Conservation (phyloP, 2,797 vertebrate species). For the Lepus townsendii region DNA sequence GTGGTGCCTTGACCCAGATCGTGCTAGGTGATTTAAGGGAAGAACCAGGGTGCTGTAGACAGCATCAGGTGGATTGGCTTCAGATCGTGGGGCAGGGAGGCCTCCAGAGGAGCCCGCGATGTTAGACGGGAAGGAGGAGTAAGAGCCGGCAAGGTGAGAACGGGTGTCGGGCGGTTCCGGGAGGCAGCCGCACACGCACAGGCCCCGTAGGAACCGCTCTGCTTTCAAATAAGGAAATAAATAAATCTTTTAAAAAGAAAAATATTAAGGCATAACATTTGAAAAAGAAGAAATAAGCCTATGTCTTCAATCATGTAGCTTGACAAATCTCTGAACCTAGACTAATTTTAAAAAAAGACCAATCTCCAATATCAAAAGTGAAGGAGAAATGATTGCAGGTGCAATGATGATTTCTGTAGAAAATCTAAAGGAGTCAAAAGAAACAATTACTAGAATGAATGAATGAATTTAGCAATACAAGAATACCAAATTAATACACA, state of each 20-base stretch:
- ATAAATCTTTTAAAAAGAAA: too few species aligned
- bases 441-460: neutral
- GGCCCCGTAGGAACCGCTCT: neutral
- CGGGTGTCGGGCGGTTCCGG: neutral
- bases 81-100: neutral
- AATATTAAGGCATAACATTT: too few species aligned
- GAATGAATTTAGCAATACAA: neutral
- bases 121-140: neutral
- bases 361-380: neutral
- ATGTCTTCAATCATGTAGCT: neutral
- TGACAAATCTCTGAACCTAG: neutral
- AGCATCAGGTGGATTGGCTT: neutral
- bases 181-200: neutral
- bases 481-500: neutral
- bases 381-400: neutral
- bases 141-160: neutral
- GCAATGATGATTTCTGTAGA: neutral
- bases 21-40: neutral
- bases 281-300: too few species aligned
- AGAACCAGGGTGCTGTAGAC: neutral
- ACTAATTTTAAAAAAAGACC: neutral
- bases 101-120: neutral
- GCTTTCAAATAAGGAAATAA: too few species aligned
- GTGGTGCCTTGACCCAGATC: neutral
- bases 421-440: neutral